Evolutionary conservation across 2,113 vertebrate genomes (phyloP), one percentile per base, ranked within the genome.

Genomic region (Pelodiscus sinensis): DNA sequence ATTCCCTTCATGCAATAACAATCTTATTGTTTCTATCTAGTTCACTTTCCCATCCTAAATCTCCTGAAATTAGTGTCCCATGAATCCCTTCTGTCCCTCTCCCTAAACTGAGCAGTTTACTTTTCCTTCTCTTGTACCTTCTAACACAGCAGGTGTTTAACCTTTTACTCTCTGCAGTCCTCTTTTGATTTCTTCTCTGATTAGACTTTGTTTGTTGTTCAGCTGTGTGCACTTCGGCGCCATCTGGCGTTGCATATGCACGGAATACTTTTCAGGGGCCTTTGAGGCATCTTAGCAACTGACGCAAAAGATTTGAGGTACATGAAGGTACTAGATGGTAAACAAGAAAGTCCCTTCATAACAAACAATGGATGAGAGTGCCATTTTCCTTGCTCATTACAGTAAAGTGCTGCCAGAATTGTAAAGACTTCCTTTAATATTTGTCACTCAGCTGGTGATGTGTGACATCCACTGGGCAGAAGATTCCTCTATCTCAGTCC

Each of bases 11-110:
- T 44, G 24, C 38, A 22, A 44, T 12, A 75, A 35, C 50, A 55
- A 50, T 31, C 56, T 81, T 84, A 35, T n/a, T 82, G 27, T 57
- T 38, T 7, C 14, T 10, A 3, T 0, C 0, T n/a, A 88, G 54
- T 60, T 35, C 25, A 79, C 29, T n/a, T 90, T 82, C 88, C 35
- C 77, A 22, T 24, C 88, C 91, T 90, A 51, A 85, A 95, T 75
- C 11, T 68, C 31, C 15, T 68, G 62, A 65, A n/a, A 18, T n/a
- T 1, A 18, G 29, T 57, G 18, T 83, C 10, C 2, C 75, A 25
- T 54, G 52, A 55, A 75, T 75, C 35, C 21, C 71, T 73, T 73
- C 71, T 73, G 71, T 21, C 11, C 68, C 71, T 75, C 19, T 68
- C 62, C 22, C 71, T 75, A 75, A 12, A 75, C 35, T 24, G 35